Evolutionary conservation across 2,797 vertebrate genomes (phyloP).

Genomic region (Balearica regulorum): DNA sequence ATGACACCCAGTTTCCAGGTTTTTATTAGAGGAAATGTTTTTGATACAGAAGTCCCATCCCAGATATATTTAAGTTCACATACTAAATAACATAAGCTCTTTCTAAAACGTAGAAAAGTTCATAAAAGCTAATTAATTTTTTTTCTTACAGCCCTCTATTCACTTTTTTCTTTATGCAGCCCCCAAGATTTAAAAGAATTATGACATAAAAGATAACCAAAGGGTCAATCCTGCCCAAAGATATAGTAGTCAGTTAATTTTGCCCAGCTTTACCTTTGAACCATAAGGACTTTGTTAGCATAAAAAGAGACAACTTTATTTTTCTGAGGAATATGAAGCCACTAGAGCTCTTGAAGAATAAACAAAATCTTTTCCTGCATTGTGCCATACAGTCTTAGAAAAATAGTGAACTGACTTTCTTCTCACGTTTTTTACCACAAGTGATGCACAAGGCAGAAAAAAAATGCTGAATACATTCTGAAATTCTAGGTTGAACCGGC

Average conservation of each 20-base stretch:
- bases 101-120: neutral
- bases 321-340: neutral
- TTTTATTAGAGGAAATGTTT: conserved; percentile 45
- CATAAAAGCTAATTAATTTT: neutral
- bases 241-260: neutral
- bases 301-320: neutral
- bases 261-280: neutral
- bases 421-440: neutral
- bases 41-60: conserved; percentile 11
- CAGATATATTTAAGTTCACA: conserved; percentile 4
- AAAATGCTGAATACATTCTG: neutral
- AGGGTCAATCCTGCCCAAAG: neutral
- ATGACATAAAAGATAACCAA: neutral
- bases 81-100: neutral
- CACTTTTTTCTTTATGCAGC: neutral
- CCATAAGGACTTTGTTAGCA: neutral
- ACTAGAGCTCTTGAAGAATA: conserved; percentile 2
- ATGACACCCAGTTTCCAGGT: conserved; percentile 32
- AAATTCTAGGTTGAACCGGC: neutral
- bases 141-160: neutral
- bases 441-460: neutral
- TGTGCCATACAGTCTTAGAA: neutral
- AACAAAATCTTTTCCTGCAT: neutral
- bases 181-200: neutral
- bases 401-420: neutral